Percentiles rank a stretch among this genome's conserved stretches.
Conservation (phyloP, 2,113 vertebrate genomes). For the Hucho hucho region DNA sequence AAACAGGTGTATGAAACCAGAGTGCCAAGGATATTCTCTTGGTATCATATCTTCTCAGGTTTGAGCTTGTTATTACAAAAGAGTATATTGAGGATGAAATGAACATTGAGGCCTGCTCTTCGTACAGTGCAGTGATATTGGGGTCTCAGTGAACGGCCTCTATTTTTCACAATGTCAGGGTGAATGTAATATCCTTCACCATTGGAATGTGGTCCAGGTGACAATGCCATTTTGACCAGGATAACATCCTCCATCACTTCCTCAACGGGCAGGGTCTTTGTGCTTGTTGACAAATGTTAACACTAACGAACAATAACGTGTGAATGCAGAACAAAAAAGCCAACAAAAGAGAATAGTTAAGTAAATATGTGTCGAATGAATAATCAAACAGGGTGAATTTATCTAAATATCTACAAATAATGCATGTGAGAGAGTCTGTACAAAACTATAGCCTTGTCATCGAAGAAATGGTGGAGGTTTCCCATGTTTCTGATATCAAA, state of each 20-base stretch:
- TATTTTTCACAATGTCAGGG: neutral
- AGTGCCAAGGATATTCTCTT: neutral
- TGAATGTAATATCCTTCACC: constrained; percentile 9
- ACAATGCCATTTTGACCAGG: neutral
- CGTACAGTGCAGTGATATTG: constrained; percentile 24
- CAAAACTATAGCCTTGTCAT: neutral
- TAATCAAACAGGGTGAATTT: neutral
- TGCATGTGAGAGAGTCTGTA: neutral
- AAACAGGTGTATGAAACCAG: constrained; percentile 1
- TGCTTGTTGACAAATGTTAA: neutral
- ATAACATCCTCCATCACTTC: constrained; percentile 8
- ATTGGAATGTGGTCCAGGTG: constrained; percentile 28
- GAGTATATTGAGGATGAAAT: constrained; percentile 56
- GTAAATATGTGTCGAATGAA: neutral
- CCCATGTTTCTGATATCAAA: neutral
- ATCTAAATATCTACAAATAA: neutral
- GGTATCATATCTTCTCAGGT: constrained; percentile 62
- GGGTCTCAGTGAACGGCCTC: constrained; percentile 6
- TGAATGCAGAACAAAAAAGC: neutral
- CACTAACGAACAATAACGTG: neutral
- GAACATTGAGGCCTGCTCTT: constrained; percentile 48
- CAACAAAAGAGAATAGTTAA: neutral
- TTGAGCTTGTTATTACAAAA: constrained; percentile 63
- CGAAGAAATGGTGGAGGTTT: neutral
- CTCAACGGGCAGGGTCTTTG: constrained; percentile 20